Evolutionary conservation across 2,113 vertebrate genomes (phyloP).

Genomic region (Probosciger aterrimus): DNA sequence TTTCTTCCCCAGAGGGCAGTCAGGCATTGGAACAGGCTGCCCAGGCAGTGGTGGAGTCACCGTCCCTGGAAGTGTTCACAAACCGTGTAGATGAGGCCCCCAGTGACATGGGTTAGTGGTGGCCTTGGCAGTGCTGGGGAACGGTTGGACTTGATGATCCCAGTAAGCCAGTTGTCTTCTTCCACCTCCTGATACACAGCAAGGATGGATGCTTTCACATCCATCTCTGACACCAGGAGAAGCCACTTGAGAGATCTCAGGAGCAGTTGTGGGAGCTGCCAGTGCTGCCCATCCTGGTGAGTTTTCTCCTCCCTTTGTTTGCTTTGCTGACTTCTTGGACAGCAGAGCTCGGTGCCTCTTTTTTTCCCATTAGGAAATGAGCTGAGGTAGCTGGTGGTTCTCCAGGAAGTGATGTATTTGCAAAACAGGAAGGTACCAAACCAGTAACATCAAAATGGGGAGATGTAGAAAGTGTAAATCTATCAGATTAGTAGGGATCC

Average conservation of each 20-base stretch:
- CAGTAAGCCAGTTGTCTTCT: neutral
- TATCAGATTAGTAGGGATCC: neutral
- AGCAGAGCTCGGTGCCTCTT: neutral
- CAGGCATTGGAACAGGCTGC: neutral
- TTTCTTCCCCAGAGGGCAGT: neutral
- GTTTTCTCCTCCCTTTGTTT: neutral
- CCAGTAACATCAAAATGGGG: neutral
- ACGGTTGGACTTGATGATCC: neutral
- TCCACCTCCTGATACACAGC: neutral
- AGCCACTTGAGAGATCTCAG: neutral
- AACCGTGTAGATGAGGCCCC: fast-evolving
- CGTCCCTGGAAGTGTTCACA: neutral
- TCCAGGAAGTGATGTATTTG: neutral
- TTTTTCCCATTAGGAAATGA: neutral
- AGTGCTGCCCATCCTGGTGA: neutral
- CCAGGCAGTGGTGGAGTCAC: neutral
- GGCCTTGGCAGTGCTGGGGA: neutral
- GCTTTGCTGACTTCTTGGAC: neutral
- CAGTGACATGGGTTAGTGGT: neutral
- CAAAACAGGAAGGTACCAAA: neutral
- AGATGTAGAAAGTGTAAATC: neutral
- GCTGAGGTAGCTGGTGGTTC: neutral
- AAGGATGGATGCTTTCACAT: neutral
- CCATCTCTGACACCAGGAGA: neutral
- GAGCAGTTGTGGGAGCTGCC: neutral